These are phyloP conservation scores for Zapus hudsonius DNA, from an alignment of 2,113 vertebrate genomes.

Conservation along the genomic window DNA sequence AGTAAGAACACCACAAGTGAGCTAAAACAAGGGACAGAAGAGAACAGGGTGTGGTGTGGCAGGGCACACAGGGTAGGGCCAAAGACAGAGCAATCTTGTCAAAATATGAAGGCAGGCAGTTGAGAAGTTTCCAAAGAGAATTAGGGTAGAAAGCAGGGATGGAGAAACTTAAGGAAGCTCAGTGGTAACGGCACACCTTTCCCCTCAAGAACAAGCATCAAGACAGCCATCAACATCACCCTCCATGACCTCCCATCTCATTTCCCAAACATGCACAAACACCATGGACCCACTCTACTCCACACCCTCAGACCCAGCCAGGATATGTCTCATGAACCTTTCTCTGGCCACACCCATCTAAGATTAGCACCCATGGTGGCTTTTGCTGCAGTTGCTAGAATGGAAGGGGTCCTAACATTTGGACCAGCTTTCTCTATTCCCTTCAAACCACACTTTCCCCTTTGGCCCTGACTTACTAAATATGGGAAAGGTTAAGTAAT, in stretches of 20 bases:
- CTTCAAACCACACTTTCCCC: background rate
- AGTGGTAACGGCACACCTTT: background rate
- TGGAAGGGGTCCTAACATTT: background rate
- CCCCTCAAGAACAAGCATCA: background rate
- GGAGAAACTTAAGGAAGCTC: background rate
- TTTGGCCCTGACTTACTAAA: background rate
- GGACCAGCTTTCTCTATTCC: background rate
- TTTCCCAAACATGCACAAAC: background rate
- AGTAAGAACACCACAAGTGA: background rate
- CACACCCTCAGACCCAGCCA: background rate
- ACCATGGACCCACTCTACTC: background rate
- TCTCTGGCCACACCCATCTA: background rate
- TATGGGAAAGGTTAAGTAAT: background rate
- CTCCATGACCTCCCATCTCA: background rate
- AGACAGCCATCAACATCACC: background rate
- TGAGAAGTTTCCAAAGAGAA: background rate
- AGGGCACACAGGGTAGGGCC: background rate
- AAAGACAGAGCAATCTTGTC: background rate
- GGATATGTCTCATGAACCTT: background rate
- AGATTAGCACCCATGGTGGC: background rate
- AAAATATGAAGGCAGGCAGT: background rate
- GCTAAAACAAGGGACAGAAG: background rate
- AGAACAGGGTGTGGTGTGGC: rapidly evolving
- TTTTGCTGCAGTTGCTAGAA: background rate
- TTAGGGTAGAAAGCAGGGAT: background rate